These are phyloP conservation scores for Leuciscus waleckii DNA, from an alignment of 2,797 vertebrate species.

Conservation along the genomic window DNA sequence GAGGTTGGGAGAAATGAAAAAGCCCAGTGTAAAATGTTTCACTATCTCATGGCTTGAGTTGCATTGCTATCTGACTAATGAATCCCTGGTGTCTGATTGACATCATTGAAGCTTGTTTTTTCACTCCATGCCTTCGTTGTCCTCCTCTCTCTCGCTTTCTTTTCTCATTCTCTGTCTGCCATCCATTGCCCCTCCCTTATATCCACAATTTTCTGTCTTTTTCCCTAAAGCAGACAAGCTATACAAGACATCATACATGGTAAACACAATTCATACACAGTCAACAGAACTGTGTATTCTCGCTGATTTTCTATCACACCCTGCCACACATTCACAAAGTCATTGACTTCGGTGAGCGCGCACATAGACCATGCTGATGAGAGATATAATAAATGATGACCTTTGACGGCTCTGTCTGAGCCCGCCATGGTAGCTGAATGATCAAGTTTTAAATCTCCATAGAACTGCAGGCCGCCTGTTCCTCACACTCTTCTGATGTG, in stretches of 20 bases:
- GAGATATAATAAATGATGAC: constrained; percentile 60
- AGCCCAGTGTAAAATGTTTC: constrained; percentile 62
- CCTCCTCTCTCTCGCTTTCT: constrained; percentile 38
- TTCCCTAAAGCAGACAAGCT: not conserved
- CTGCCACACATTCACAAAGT: not conserved
- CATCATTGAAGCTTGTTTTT: constrained; percentile 65
- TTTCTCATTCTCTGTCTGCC: not conserved
- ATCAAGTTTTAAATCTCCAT: constrained; percentile 53
- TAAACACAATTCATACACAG: constrained; percentile 12
- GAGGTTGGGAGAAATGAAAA: constrained; percentile 47
- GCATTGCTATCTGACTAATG: constrained; percentile 65
- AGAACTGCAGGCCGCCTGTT: constrained; percentile 25
- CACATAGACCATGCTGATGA: constrained; percentile 37
- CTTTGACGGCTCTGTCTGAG: constrained; percentile 54
- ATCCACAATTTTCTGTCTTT: constrained; percentile 12
- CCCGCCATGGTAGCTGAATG: constrained; percentile 45
- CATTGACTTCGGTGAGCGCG: not conserved
- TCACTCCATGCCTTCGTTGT: constrained; percentile 50
- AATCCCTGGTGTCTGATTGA: constrained; percentile 63
- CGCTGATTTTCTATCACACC: not conserved
- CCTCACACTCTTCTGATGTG: constrained; percentile 38
- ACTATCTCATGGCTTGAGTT: constrained; percentile 59
- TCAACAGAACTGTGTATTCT: not conserved
- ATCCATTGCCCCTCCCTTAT: not conserved
- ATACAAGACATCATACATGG: not conserved